Conservation (phyloP, 2,113 vertebrate species). For the Brachypteracias leptosomus region DNA sequence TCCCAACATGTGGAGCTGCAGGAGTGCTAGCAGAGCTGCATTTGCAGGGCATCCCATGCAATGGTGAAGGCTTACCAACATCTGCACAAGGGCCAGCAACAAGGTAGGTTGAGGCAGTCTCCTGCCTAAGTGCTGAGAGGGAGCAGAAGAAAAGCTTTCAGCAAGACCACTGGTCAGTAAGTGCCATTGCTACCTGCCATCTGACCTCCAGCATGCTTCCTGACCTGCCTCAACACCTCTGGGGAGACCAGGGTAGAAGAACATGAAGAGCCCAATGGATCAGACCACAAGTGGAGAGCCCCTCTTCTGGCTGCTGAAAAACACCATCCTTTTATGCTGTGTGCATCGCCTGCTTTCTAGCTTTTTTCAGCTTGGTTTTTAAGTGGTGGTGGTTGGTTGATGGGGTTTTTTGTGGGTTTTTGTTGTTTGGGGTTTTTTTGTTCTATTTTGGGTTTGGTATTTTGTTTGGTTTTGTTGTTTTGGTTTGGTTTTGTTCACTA, state of each 20-base stretch:
- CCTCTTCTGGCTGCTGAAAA: neutral
- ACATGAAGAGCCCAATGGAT: neutral
- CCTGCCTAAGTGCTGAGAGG: neutral
- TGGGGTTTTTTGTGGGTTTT: neutral
- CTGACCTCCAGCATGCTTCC: neutral
- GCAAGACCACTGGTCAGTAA: neutral
- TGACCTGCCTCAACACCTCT: neutral
- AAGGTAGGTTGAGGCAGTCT: too few species aligned
- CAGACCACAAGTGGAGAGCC: neutral
- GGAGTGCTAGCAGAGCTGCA: neutral
- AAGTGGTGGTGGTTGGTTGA: too few species aligned
- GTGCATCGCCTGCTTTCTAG: neutral
- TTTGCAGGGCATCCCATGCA: rapidly evolving
- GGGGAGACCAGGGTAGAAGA: neutral
- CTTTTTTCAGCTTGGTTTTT: neutral
- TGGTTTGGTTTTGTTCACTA: neutral
- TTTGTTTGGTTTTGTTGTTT: neutral
- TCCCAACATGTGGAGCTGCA: rapidly evolving
- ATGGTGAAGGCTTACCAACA: rapidly evolving
- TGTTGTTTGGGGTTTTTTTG: neutral
- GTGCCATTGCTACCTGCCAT: neutral
- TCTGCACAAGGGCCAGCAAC: rapidly evolving
- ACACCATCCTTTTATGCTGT: neutral
- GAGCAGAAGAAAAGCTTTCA: neutral
- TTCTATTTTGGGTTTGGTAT: neutral